Base-by-base conservation (phyloP, 2,797 vertebrate species). In the Lepilemur septentrionalis region DNA sequence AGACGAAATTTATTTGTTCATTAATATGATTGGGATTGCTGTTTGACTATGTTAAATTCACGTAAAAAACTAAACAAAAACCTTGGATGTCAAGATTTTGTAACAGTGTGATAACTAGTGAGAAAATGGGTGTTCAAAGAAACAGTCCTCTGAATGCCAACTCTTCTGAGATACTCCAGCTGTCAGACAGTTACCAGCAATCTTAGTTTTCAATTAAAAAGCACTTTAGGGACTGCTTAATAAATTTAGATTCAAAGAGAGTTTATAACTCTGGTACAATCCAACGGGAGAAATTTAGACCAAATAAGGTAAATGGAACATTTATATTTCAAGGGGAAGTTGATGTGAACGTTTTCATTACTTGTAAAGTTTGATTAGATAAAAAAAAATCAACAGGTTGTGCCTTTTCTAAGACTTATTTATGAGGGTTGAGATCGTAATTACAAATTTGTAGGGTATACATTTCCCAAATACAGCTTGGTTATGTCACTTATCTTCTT, bases 131-230 rank as follows among this genome's bases (percentile, higher is more conserved):
- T 23, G 3, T 23, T 35, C 15, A 10, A 94, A 76, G 43, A 95
- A 81, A 46, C 2, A 50, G 12, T 32, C 32, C 43, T 70, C 17
- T n/a, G 75, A 57, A 30, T 10, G 14, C n/a, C 63, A 70, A 25
- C 20, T 92, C 57, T 12, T 84, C 61, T 32, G 55, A 67, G 55
- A 63, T 9, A 23, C 28, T 57, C n/a, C 38, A 73, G 57, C 63
- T 80, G 63, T 48, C 32, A 83, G 57, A 70, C 46, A 75, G 28
- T 25, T 57, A 55, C 46, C 48, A 65, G 72, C 22, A 35, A 43
- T 46, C 48, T 48, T 61, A 35, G 41, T 91, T 96, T 94, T 78
- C 89, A 85, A 85, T 78, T 82, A 91, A 95, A 90, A 69, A 86
- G 4, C 4, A 85, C 81, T 70, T 91, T 25, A 22, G 61, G 32